These are phyloP conservation scores for Mallotus villosus DNA, from an alignment of 2,797 vertebrate genomes.

Conservation along the genomic window DNA sequence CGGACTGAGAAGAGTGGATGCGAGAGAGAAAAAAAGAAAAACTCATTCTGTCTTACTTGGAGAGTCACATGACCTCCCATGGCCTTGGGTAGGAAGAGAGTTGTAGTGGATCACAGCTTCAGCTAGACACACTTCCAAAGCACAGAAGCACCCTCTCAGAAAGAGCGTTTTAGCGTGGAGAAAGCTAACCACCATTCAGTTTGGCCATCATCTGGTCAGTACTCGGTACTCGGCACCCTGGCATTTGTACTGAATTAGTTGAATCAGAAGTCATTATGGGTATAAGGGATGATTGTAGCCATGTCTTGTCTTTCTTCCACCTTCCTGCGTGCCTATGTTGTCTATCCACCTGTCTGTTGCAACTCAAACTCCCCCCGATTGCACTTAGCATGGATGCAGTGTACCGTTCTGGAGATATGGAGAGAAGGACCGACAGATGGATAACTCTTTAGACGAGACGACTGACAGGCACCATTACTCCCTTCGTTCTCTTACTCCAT, in stretches of 20 bases:
- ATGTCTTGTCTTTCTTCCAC: no score
- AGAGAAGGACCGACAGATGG: neutral
- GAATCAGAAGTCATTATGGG: neutral
- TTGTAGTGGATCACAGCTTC: no score
- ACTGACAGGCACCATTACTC: neutral
- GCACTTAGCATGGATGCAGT: no score
- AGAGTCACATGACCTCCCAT: constrained; percentile 40
- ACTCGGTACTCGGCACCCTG: constrained; percentile 11
- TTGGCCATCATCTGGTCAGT: constrained; percentile 48
- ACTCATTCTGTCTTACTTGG: constrained; percentile 33
- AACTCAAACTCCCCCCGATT: no score
- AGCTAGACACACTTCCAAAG: no score
- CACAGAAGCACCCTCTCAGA: no score
- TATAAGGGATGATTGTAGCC: neutral
- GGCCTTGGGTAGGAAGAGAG: constrained; percentile 24
- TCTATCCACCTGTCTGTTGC: neutral
- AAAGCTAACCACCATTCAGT: constrained; percentile 7
- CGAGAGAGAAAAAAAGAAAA: neutral
- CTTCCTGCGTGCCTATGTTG: no score
- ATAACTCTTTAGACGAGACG: neutral
- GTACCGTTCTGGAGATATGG: neutral
- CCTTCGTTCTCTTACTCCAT: neutral
- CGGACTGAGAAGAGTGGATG: constrained; percentile 22
- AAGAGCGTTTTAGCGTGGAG: no score
- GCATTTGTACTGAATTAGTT: neutral